Conservation (phyloP, 1,140 invertebrate species). For the Solenopsis fugax region DNA sequence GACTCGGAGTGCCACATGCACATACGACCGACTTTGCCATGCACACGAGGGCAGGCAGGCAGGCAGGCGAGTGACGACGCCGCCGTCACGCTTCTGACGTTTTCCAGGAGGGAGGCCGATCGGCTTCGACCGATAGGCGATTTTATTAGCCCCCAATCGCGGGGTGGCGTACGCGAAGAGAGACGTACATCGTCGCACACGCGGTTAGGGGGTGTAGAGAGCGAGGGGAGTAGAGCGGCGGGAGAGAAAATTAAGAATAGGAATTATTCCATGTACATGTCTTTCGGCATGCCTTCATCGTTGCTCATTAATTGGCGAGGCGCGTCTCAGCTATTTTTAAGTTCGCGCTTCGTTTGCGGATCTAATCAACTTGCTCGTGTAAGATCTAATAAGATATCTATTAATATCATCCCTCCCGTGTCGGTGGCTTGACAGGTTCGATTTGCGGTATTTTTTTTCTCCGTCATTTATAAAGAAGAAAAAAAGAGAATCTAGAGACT, state of each 20-base stretch:
- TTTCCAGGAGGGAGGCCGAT: constrained; percentile 1
- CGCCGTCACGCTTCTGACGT: constrained; percentile 61
- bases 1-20: constrained; percentile 47
- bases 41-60: constrained; percentile 57
- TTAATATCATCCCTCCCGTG: background rate
- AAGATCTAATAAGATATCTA: background rate
- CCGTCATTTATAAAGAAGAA: background rate
- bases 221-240: background rate
- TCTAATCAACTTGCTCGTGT: background rate
- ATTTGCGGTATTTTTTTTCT: background rate
- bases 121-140: constrained; percentile 32
- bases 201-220: too few species aligned
- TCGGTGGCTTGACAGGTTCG: background rate
- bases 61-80: constrained; percentile 41
- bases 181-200: background rate
- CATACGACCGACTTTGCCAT: constrained; percentile 51
- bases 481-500: background rate
- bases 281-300: background rate
- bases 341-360: background rate
- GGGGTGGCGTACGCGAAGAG: too few species aligned
- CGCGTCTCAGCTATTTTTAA: constrained; percentile 19
- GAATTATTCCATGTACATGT: background rate
- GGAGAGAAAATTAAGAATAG: background rate
- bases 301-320: constrained; percentile 13
- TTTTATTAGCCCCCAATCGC: constrained; percentile 18